Evolutionary conservation across 2,888 invertebrate genomes (phyloP), one percentile per base, ranked within the genome.

Genomic region (Pycnomerus fuliginosus): DNA sequence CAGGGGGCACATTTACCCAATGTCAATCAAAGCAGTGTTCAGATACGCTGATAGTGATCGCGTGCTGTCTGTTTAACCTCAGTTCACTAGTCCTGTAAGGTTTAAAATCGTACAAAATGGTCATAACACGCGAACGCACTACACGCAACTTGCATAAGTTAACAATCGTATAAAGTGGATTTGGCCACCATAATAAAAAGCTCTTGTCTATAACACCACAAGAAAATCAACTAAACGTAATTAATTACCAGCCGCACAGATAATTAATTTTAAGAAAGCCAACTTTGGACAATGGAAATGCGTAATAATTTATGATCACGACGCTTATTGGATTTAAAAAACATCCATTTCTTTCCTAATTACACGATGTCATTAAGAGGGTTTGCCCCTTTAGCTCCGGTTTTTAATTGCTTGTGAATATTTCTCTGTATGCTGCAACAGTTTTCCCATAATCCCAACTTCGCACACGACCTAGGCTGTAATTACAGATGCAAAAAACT

Each of bases 121-220:
- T 30, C 50, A 48, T 50, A 56, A 62, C 69, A 69, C 68, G 70
- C 70, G 53, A 68, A 68, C 65, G 66, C 68, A 67, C 55, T 55
- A 48, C 70, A 70, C 69, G 69, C 69, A 68, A 68, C 66, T 67
- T 68, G 69, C 69, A 68, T 68, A 67, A 69, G 64, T 65, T 61
- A 61, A 62, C 61, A 63, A 61, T 60, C 58, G 52, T 34, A 5
- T 8, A 50, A 53, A 63, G 56, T 57, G 60, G 60, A 55, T 57
- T 61, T 51, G 57, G 55, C 61, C 62, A 60, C 58, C 58, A 51
- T 43, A 50, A 44, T 49, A 50, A 50, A 57, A 54, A 50, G 48
- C 54, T 57, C 56, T 60, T 50, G 55, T 56, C 53, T 46, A 37
- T 44, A 29, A 38, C 43, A 38, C 50, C 40, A 53, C 50, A 58